A percentile compares a stretch with the other conserved stretches of the same genome.
Conservation (phyloP, 2,113 vertebrate species). For the Chionomys nivalis region DNA sequence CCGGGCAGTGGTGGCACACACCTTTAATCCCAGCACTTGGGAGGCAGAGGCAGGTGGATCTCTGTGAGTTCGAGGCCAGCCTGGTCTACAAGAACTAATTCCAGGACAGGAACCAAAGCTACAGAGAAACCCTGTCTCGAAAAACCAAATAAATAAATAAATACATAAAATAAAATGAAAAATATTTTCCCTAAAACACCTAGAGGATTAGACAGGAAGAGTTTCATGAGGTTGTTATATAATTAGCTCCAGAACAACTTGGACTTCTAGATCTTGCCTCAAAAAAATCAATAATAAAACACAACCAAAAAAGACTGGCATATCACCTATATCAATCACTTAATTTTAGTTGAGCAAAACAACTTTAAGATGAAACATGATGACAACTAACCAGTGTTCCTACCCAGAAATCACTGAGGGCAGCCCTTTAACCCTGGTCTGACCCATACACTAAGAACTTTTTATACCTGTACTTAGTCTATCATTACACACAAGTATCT, state of each 20-base stretch:
- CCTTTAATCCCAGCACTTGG: too few relatives aligned
- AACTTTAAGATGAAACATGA: conserved; percentile 34
- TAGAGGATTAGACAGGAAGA: background rate
- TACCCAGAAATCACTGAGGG: background rate
- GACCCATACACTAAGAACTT: background rate
- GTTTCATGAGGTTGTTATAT: background rate
- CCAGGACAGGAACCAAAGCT: too few relatives aligned
- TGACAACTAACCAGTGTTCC: conserved; percentile 28
- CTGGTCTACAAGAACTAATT: too few relatives aligned
- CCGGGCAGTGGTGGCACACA: too few relatives aligned
- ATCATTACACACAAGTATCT: conserved; percentile 30
- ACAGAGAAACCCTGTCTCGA: background rate
- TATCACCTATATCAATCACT: background rate
- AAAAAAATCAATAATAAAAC: background rate
- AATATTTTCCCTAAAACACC: background rate
- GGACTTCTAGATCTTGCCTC: background rate
- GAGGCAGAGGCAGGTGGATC: too few relatives aligned
- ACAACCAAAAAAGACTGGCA: background rate
- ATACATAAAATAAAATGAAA: background rate
- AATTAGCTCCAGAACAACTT: background rate
- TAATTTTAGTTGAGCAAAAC: conserved; percentile 42
- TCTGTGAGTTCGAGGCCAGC: too few relatives aligned
- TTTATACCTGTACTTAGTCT: background rate
- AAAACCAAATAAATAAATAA: background rate
- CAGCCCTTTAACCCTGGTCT: background rate